These are phyloP conservation scores for Aelia acuminata DNA, from an alignment of 2,888 invertebrate species.

Conservation along the genomic window DNA sequence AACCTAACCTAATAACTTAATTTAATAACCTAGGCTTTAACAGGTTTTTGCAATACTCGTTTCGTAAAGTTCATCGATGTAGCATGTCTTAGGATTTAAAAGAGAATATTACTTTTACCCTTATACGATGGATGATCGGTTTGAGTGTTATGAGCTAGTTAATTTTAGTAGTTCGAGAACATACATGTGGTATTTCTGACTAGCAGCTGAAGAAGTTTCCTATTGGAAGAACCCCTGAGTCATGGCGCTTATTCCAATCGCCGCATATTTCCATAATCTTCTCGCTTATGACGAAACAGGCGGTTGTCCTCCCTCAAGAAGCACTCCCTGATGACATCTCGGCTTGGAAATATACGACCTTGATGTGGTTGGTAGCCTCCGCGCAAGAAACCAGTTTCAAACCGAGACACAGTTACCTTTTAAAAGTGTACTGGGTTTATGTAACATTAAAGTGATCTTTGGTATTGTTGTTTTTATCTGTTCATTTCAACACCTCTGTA, in stretches of 20 bases:
- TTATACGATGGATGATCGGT: neutral
- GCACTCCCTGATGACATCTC: neutral
- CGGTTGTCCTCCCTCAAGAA: constrained; percentile 1
- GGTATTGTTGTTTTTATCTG: neutral
- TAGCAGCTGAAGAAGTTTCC: neutral
- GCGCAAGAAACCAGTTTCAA: constrained; percentile 37
- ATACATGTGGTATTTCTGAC: neutral
- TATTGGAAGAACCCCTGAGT: neutral
- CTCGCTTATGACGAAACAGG: constrained; percentile 12
- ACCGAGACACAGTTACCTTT: neutral
- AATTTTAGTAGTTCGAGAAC: neutral
- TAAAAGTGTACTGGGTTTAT: constrained; percentile 36
- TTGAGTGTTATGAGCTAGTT: neutral
- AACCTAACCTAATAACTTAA: too few relatives aligned
- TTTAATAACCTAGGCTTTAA: neutral
- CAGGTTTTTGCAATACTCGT: neutral
- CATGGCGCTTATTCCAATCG: neutral
- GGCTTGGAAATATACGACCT: neutral
- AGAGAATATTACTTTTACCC: neutral
- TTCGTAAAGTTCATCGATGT: neutral
- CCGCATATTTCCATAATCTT: constrained; percentile 34
- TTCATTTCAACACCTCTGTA: too few relatives aligned
- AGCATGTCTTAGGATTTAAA: neutral
- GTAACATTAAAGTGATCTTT: neutral
- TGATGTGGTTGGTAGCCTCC: neutral